A percentile compares a stretch with the other conserved stretches of the same genome.
Conservation (phyloP, 2,113 vertebrate species). For the Athene noctua region DNA sequence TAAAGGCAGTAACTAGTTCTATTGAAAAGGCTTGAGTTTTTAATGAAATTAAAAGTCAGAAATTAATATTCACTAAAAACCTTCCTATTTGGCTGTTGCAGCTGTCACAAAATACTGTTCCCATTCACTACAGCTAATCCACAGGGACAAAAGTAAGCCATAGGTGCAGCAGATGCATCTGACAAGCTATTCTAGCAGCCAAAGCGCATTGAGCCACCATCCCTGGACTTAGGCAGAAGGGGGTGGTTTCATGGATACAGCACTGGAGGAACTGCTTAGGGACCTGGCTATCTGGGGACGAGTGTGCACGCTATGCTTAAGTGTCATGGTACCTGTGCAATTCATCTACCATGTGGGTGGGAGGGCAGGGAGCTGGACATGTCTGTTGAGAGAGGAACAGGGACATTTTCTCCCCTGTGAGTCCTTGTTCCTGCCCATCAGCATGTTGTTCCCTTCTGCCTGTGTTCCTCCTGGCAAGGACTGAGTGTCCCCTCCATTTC, state of each 20-base stretch:
- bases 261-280: rapidly evolving
- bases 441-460: background rate
- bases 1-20: background rate
- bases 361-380: background rate
- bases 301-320: rapidly evolving
- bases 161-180: background rate
- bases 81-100: background rate
- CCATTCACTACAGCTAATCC: background rate
- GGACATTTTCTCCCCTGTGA: rapidly evolving
- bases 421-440: background rate
- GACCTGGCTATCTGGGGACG: background rate
- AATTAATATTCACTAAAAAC: background rate
- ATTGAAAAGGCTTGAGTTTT: background rate
- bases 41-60: background rate
- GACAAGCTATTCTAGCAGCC: background rate
- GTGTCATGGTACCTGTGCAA: background rate
- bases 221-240: background rate
- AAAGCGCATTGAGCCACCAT: rapidly evolving
- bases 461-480: background rate
- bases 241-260: background rate
- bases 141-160: background rate
- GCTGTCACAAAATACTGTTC: background rate
- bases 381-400: background rate
- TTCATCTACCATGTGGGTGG: background rate
- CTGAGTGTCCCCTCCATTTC: background rate